Percentiles rank a stretch among this genome's conserved stretches.
phyloP scores from a whole-genome alignment of 2,888 invertebrate species.

The Caenorhabditis sp. region DNA sequence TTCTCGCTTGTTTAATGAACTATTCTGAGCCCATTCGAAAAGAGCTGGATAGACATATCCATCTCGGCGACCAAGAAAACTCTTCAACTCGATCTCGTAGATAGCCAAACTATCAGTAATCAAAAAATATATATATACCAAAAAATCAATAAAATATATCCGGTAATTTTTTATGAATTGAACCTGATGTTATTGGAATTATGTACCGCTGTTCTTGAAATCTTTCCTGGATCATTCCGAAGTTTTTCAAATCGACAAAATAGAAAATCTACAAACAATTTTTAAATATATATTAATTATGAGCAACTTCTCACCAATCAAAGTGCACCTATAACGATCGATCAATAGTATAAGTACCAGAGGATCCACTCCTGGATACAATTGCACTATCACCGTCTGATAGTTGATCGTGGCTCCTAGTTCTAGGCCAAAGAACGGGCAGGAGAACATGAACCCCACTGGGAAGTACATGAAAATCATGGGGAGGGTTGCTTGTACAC shows the following conservation, averaged over 20 bases:
- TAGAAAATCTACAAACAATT: too few relatives aligned
- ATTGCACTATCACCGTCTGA: conserved; percentile 10
- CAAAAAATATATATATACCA: too few relatives aligned
- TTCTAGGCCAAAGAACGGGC: conserved; percentile 15
- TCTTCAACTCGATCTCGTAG: conserved; percentile 71
- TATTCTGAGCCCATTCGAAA: conserved; percentile 60
- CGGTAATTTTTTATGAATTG: too few relatives aligned
- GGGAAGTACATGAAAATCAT: conserved; percentile 18
- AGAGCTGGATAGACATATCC: conserved; percentile 70
- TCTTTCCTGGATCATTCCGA: too few relatives aligned
- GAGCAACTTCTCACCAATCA: too few relatives aligned
- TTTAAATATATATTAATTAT: too few relatives aligned
- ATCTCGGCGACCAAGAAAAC: conserved; percentile 70
- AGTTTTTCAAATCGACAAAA: too few relatives aligned
- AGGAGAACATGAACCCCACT: conserved; percentile 8
- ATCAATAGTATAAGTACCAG: conserved; percentile 18
- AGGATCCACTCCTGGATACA: conserved; percentile 21
- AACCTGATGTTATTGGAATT: too few relatives aligned
- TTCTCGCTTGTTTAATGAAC: conserved; percentile 32
- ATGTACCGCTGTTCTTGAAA: too few relatives aligned
- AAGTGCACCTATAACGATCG: conserved; percentile 8
- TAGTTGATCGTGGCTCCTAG: conserved; percentile 18
- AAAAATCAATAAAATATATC: too few relatives aligned
- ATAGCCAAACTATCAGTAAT: conserved; percentile 88
- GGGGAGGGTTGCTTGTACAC: conserved; percentile 17